Evolutionary conservation across 2,113 vertebrate species (phyloP), one percentile per base, ranked within the genome.

Genomic region (Menura novaehollandiae): DNA sequence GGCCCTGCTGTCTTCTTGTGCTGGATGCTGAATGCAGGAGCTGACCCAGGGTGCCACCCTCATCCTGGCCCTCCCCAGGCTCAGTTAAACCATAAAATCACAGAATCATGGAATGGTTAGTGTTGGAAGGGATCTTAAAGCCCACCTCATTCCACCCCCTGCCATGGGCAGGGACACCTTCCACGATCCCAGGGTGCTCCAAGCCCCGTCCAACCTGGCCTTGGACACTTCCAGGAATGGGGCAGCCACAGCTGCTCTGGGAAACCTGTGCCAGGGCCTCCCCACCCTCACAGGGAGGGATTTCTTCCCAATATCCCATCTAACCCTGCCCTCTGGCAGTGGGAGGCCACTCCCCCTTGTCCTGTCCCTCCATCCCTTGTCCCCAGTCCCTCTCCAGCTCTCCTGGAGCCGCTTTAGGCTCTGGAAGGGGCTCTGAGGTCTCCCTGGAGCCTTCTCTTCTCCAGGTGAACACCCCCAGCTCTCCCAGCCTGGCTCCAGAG

Each of bases 91-190:
- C 69, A 52, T 1, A 41, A 41, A 41, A 41, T 41, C 39, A 41
- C 13, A 24, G 68, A 52, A 23, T 81, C 12, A 1, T 3, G 3
- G 15, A 44, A 20, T 28, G 27, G 8, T 51, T 69, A 58, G 59
- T 22, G 18, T 11, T 16, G 19, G 18, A 23, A 11, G 59, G 15
- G 44, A 9, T 10, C 18, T 51, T 0, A 73, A 33, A 66, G 0
- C 7, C 0, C 49, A 43, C 11, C 49, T 43, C 1, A 0, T 9
- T 0, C 19, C 39, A 23, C 12, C 19, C n/a, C 33, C 74, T 62
- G 47, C 49, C 66, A 35, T 8, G 49, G 35, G 67, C 58, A 80
- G 76, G 32, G 51, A 72, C 76, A 64, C 58, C 51, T 80, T 0
- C 35, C 67, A 56, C 58, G 5, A 5, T 26, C 51, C 51, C 85